These are phyloP conservation scores for Tachysurus vachellii DNA, from an alignment of 2,113 vertebrate genomes.

Conservation along the genomic window DNA sequence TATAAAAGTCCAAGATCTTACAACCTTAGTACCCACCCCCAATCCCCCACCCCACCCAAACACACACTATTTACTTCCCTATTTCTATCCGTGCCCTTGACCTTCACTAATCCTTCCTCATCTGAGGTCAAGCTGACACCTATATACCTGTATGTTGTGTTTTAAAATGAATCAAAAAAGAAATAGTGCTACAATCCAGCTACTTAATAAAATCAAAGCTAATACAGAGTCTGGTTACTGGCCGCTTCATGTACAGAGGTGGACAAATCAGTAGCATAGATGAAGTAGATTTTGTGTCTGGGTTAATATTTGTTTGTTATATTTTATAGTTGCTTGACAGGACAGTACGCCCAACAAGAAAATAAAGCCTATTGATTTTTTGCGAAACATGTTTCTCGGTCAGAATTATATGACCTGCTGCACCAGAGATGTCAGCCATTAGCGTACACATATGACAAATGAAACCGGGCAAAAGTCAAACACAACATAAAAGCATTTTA, in stretches of 20 bases:
- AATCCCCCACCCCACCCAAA: neutral
- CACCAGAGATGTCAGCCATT: neutral
- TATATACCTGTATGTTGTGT: neutral
- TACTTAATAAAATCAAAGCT: neutral
- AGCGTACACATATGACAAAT: neutral
- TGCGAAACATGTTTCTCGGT: neutral
- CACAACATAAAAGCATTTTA: neutral
- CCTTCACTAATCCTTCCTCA: neutral
- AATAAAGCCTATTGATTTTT: neutral
- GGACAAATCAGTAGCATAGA: neutral
- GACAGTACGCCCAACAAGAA: neutral
- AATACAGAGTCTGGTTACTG: neutral
- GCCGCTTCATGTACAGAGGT: neutral
- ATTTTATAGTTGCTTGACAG: neutral
- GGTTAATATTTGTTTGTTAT: neutral
- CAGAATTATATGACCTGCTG: neutral
- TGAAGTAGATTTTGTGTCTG: neutral
- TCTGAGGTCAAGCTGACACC: neutral
- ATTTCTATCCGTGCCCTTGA: neutral
- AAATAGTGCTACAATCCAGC: neutral
- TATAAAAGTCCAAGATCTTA: neutral
- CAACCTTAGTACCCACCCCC: neutral
- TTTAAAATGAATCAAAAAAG: neutral
- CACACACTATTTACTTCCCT: slow-evolving; percentile 1
- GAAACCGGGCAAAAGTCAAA: neutral